Base-by-base conservation (phyloP, 2,113 vertebrate species). In the Oncorhynchus keta region DNA sequence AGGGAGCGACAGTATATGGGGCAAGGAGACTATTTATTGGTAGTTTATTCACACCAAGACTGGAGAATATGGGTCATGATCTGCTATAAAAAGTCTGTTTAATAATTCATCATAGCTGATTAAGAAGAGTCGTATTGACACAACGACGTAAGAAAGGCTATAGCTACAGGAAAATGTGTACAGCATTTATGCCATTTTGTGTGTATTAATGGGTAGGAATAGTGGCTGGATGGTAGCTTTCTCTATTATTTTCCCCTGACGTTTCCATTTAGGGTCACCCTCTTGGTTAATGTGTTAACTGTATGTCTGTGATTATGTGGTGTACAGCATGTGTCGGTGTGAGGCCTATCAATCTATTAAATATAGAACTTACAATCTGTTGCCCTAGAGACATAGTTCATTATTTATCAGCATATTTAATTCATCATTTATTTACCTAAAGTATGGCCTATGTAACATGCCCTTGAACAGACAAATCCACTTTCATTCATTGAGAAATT, bases 331-430 rank as follows among this genome's bases (percentile, higher is more conserved):
- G 32, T 22, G n/a, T 48, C 13, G n/a, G 66, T 64, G 85, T 48
- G 81, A 67, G 78, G 79, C 72, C 85, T 84, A 82, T 89, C 76
- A 72, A 72, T 89, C 76, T 87, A 92, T 93, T 86, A 92, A 91
- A 92, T 83, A 93, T 92, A 87, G 85, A 93, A 83, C 85, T 77
- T 81, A 84, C 90, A 92, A 92, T 92, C 91, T 93, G 91, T 90
- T 88, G 77, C 87, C 86, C 90, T 30, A 74, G 86, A 87, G 89
- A 90, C 80, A 81, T 22, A 76, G 30, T 90, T 88, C 83, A 93
- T 91, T 90, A 92, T 92, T 91, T 82, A 92, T 89, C 22, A 35
- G 67, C 87, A 91, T 87, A 82, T 90, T 90, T 81, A 90, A 86
- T 92, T 81, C 88, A 92, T 91, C 74, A 89, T 88, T 89, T 77